phyloP scores from a whole-genome alignment of 1,140 invertebrate species.

The Solenopsis fugax region DNA sequence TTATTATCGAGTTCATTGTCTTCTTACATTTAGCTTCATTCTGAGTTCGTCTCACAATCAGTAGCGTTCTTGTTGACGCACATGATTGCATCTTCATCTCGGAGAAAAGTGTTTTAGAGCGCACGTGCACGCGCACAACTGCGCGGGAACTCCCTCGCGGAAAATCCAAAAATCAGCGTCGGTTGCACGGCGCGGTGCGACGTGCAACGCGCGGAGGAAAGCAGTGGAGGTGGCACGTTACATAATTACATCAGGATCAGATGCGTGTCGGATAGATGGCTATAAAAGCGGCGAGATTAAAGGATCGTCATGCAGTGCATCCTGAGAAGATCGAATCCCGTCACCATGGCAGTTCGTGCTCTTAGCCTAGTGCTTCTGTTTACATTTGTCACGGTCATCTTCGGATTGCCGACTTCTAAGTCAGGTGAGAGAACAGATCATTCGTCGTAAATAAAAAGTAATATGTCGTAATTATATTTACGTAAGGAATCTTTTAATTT shows the following conservation, averaged over 20 bases:
- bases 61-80: not conserved
- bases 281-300: slow-evolving; percentile 84
- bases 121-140: not conserved
- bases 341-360: slow-evolving; percentile 62
- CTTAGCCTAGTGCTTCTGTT: slow-evolving; percentile 70
- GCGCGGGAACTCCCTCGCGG: slow-evolving; percentile 59
- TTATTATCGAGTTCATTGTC: not conserved
- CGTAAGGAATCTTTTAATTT: not conserved
- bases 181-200: not conserved
- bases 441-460: not conserved
- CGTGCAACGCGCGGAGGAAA: slow-evolving; percentile 19
- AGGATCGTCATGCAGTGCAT: slow-evolving; percentile 73
- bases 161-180: slow-evolving; percentile 62
- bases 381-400: slow-evolving; percentile 54
- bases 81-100: not conserved
- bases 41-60: not conserved
- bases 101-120: not conserved
- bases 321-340: slow-evolving; percentile 43
- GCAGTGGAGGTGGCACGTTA: slow-evolving; percentile 72
- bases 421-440: slow-evolving; percentile 43
- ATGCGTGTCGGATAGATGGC: slow-evolving; percentile 76
- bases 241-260: slow-evolving; percentile 79
- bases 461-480: not conserved
- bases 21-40: not conserved
- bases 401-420: slow-evolving; percentile 57